phyloP scores from a whole-genome alignment of 23 tunicate genomes.

The Styela plicata region DNA sequence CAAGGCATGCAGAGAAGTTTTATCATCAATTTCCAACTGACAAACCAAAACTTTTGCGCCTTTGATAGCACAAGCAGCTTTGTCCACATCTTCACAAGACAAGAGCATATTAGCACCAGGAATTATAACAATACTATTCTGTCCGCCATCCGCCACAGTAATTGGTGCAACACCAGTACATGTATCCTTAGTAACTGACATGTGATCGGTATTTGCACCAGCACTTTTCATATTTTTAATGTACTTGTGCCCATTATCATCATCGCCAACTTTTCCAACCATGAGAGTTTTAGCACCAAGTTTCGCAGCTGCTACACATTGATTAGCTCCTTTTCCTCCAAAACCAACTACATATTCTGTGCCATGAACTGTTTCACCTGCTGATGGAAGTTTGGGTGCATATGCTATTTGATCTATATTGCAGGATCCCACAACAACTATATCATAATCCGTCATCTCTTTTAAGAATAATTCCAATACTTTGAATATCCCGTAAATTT shows the following conservation, averaged over 20 bases:
- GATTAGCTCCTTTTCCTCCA: constrained; percentile 98
- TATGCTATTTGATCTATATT: constrained; percentile 75
- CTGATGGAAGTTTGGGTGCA: constrained; percentile 50
- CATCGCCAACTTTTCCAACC: constrained; percentile 83
- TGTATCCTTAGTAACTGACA: constrained; percentile 29
- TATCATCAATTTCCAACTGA: constrained; percentile 58
- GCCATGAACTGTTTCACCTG: constrained; percentile 86
- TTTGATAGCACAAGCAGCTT: constrained; percentile 16
- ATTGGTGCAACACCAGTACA: constrained; percentile 92
- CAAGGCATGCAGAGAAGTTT: constrained; percentile 49
- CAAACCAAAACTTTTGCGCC: constrained; percentile 61
- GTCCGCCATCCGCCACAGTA: constrained; percentile 57
- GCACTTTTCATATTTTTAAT: constrained; percentile 43
- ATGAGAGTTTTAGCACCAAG: constrained; percentile 65
- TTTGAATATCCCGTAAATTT: no score
- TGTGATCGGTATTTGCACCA: constrained; percentile 36
- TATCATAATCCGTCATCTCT: constrained; percentile 28
- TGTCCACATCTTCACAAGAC: constrained; percentile 30
- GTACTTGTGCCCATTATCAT: constrained; percentile 56
- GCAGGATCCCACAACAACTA: constrained; percentile 78
- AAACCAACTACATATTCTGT: constrained; percentile 58
- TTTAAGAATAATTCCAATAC: no score
- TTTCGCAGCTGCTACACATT: constrained; percentile 87
- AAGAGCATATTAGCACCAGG: constrained; percentile 81
- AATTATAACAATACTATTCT: constrained; percentile 55